These are phyloP conservation scores for Calyptomena viridis DNA, from an alignment of 2,113 vertebrate genomes.

Conservation along the genomic window DNA sequence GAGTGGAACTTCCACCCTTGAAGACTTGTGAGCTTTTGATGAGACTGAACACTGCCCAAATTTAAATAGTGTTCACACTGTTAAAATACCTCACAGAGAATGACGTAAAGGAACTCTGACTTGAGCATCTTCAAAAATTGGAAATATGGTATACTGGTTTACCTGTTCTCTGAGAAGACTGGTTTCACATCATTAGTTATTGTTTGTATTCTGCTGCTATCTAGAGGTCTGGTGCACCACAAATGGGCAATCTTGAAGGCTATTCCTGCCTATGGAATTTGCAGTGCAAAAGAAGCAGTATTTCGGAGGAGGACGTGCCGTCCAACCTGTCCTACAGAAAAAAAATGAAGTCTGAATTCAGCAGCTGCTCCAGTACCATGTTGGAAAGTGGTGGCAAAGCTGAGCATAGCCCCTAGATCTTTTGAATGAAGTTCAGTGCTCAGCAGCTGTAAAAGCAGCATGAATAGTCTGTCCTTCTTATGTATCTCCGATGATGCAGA, in stretches of 20 bases:
- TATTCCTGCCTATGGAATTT: not conserved
- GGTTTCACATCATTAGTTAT: not conserved
- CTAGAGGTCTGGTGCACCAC: not conserved
- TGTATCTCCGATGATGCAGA: not conserved
- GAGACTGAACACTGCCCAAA: not conserved
- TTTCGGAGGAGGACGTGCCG: not conserved
- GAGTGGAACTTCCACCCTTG: not conserved
- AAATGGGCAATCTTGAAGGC: not conserved
- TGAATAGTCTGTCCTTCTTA: not conserved
- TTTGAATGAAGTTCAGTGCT: not conserved
- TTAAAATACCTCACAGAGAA: not conserved
- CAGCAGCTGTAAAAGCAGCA: not conserved
- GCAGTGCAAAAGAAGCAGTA: not conserved
- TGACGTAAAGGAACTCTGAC: not conserved
- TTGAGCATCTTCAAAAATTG: not conserved
- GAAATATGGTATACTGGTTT: not conserved
- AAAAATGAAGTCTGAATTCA: not conserved
- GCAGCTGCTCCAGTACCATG: not conserved
- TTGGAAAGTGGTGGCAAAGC: not conserved
- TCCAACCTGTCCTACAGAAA: not conserved
- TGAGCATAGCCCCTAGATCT: not conserved
- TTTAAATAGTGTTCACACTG: not conserved
- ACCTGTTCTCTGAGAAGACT: not conserved
- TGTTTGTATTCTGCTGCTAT: constrained; percentile 47
- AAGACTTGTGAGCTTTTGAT: not conserved